Percentiles rank a stretch among this genome's conserved stretches.
phyloP scores from a whole-genome alignment of 2,113 vertebrate genomes.

The Pogona vitticeps region DNA sequence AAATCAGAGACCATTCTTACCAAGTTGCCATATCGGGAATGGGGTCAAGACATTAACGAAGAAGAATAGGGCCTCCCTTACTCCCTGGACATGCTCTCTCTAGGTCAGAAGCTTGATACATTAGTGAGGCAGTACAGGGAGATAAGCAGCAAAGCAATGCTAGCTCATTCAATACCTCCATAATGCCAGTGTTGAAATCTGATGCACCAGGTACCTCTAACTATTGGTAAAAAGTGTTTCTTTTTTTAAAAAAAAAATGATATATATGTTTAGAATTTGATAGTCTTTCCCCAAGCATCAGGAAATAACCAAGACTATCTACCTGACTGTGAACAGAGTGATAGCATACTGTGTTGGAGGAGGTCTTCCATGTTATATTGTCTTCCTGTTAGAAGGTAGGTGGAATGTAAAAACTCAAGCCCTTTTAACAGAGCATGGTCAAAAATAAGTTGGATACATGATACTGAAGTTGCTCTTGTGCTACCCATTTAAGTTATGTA shows the following conservation, averaged over 20 bases:
- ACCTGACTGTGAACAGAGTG: constrained; percentile 4
- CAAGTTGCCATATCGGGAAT: constrained; percentile 7
- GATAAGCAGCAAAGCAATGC: not conserved
- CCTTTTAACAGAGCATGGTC: constrained; percentile 62
- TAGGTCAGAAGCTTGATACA: constrained; percentile 46
- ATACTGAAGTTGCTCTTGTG: constrained; percentile 75
- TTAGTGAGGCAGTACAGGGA: constrained; percentile 29
- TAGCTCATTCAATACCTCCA: constrained; percentile 17
- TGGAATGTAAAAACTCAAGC: constrained; percentile 69
- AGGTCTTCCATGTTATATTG: constrained; percentile 23
- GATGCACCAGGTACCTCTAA: constrained; percentile 14
- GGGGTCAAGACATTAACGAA: constrained; percentile 16
- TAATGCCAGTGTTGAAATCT: not conserved
- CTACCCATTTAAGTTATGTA: constrained; percentile 82
- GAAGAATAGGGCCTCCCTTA: not conserved
- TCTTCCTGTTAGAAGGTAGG: constrained; percentile 51
- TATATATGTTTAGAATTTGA: not conserved
- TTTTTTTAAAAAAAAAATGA: not conserved
- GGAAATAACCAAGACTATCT: constrained; percentile 14
- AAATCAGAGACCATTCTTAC: not conserved
- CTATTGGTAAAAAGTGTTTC: not conserved
- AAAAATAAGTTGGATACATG: constrained; percentile 75
- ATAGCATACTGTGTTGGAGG: constrained; percentile 15
- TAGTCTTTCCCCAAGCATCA: not conserved
- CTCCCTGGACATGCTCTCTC: not conserved